Percentiles rank a stretch among this genome's conserved stretches.
Conservation (phyloP, 1,140 invertebrate species). For the Anastrepha ludens region DNA sequence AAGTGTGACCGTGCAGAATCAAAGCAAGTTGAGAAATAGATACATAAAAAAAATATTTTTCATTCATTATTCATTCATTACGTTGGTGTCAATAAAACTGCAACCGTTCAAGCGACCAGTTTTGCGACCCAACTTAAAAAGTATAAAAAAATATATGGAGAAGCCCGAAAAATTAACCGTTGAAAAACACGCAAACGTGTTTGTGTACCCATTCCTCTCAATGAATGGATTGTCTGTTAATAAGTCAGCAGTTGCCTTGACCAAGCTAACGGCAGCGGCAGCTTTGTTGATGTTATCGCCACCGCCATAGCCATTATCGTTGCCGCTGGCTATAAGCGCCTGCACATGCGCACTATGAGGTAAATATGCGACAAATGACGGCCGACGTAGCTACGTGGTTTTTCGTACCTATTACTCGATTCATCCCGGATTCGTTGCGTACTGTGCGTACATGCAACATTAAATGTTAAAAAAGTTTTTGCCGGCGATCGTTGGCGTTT, state of each 20-base stretch:
- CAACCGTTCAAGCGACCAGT: neutral
- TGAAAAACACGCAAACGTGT: neutral
- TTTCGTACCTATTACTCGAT: too few species aligned
- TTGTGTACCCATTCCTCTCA: slow-evolving; percentile 20
- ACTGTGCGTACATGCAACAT: too few species aligned
- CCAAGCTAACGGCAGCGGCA: slow-evolving; percentile 12
- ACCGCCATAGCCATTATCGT: neutral
- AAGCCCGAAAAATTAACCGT: neutral
- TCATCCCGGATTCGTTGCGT: too few species aligned
- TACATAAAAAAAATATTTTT: neutral
- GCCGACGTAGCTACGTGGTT: too few species aligned
- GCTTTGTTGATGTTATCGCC: neutral
- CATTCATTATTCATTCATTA: slow-evolving; percentile 1
- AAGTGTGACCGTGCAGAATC: slow-evolving; percentile 22
- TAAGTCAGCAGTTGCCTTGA: slow-evolving; percentile 29
- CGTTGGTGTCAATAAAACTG: slow-evolving; percentile 42
- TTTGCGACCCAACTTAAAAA: neutral
- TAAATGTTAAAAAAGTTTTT: too few species aligned
- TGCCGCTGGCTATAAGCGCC: neutral
- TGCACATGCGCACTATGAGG: neutral
- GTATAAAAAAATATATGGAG: neutral
- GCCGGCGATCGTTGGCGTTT: too few species aligned
- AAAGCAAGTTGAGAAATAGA: neutral
- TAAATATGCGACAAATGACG: neutral
- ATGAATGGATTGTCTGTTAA: slow-evolving; percentile 38